phyloP scores from a whole-genome alignment of 2,113 vertebrate genomes.

The Lutjanus erythropterus region DNA sequence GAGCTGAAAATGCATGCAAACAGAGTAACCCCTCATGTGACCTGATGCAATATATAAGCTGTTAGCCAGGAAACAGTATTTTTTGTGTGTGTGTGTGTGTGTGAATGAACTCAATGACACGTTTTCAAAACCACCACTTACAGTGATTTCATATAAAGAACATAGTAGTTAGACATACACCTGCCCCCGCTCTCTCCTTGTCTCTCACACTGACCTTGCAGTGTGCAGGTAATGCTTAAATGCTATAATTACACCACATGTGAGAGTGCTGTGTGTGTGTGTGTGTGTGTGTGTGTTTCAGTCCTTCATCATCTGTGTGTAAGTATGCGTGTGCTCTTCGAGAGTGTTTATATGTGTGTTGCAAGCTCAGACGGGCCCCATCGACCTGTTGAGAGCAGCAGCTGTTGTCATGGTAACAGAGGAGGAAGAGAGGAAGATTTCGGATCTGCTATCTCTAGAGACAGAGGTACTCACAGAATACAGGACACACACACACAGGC shows the following conservation, averaged over 20 bases:
- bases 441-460: constrained; percentile 63
- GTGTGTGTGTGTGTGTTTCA: constrained; percentile 16
- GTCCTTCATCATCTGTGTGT: constrained; percentile 31
- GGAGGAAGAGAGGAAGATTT: constrained; percentile 72
- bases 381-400: constrained; percentile 80
- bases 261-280: constrained; percentile 11
- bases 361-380: constrained; percentile 61
- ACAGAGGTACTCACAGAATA: constrained; percentile 48
- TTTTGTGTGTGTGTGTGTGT: constrained; percentile 7
- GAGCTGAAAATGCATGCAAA: constrained; percentile 21
- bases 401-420: constrained; percentile 83
- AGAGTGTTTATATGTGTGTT: constrained; percentile 16
- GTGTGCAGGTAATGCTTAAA: constrained; percentile 63
- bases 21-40: constrained; percentile 2
- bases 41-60: constrained; percentile 13
- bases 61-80: neutral
- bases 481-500: constrained; percentile 16
- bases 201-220: constrained; percentile 62
- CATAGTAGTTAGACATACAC: constrained; percentile 27
- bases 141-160: constrained; percentile 54
- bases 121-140: constrained; percentile 52
- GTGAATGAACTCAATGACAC: constrained; percentile 34
- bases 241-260: constrained; percentile 65
- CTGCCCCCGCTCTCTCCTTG: constrained; percentile 17
- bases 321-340: constrained; percentile 16